Evolutionary conservation across 2,797 vertebrate genomes (phyloP).

Genomic region (Mustela erminea): DNA sequence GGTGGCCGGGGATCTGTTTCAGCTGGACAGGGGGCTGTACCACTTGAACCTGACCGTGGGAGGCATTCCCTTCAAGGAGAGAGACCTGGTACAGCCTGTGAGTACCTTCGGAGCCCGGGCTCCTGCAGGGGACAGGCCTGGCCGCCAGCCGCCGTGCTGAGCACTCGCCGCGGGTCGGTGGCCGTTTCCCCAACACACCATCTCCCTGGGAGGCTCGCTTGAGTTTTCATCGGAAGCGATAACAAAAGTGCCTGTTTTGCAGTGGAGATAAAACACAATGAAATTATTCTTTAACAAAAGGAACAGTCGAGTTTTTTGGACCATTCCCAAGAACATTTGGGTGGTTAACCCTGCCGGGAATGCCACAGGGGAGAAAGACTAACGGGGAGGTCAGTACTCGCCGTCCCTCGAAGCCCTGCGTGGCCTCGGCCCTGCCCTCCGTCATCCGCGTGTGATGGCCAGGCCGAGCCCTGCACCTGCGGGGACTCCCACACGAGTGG

Average conservation of each 20-base stretch:
- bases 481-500: too few species aligned
- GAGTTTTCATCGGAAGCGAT: neutral
- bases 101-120: constrained; percentile 57
- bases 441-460: neutral
- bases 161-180: neutral
- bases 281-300: constrained; percentile 5
- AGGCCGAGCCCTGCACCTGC: neutral
- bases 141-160: too few species aligned
- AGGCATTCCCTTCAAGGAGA: constrained; percentile 95
- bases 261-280: neutral
- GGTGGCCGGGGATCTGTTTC: constrained; percentile 95
- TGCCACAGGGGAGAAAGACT: neutral
- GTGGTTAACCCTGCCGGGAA: neutral
- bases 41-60: constrained; percentile 98
- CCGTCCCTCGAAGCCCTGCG: neutral
- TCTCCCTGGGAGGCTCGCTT: neutral
- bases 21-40: constrained; percentile 93
- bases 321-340: neutral
- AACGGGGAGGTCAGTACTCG: neutral
- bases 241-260: neutral
- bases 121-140: rapidly evolving
- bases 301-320: neutral
- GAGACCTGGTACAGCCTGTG: constrained; percentile 93
- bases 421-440: neutral
- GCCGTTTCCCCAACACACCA: neutral